Conservation (phyloP, 2,888 invertebrate species). For the Drosophila affinis region DNA sequence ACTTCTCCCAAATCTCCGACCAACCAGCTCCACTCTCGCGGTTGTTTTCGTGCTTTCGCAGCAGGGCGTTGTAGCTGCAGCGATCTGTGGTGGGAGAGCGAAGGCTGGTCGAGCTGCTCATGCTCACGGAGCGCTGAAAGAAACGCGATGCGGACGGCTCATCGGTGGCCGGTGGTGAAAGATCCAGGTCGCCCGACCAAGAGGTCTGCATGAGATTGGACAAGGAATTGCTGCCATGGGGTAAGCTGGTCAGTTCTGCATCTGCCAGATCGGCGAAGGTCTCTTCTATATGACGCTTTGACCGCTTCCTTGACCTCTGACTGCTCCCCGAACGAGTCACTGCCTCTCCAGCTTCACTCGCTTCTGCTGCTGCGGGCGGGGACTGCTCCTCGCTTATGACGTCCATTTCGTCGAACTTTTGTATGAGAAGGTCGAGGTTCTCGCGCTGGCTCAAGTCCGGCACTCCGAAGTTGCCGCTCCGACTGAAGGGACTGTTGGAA, state of each 20-base stretch:
- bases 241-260: conserved; percentile 24
- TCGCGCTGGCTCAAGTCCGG: conserved; percentile 78
- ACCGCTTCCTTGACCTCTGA: conserved; percentile 43
- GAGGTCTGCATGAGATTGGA: conserved; percentile 82
- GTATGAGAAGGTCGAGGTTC: conserved; percentile 82
- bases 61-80: conserved; percentile 82
- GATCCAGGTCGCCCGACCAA: conserved; percentile 79
- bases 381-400: conserved; percentile 83
- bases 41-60: conserved; percentile 81
- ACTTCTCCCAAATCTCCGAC: conserved; percentile 86
- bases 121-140: conserved; percentile 81
- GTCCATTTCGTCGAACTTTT: conserved; percentile 83
- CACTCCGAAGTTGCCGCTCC: conserved; percentile 77
- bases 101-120: conserved; percentile 76
- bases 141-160: conserved; percentile 40
- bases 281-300: conserved; percentile 50
- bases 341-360: conserved; percentile 12
- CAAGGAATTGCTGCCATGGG: conserved; percentile 76
- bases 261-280: conserved; percentile 23
- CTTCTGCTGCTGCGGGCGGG: not conserved
- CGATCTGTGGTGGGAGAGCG: conserved; percentile 78
- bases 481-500: conserved; percentile 82
- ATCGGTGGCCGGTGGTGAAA: conserved; percentile 46
- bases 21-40: conserved; percentile 79
- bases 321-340: conserved; percentile 15